Evolutionary conservation across 2,113 vertebrate genomes (phyloP), one percentile per base, ranked within the genome.

Genomic region (Neodon shergylaensis): DNA sequence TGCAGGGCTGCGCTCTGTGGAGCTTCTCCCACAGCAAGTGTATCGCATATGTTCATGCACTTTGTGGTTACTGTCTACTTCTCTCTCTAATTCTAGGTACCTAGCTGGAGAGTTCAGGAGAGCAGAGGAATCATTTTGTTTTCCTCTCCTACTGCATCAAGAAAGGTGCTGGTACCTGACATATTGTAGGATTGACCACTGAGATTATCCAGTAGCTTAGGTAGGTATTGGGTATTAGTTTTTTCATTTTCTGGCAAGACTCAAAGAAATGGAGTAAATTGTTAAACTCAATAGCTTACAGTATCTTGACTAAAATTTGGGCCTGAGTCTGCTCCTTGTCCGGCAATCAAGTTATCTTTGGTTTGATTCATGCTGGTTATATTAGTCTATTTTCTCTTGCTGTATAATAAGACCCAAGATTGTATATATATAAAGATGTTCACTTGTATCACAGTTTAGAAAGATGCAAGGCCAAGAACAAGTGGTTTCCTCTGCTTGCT

Each of bases 281-380:
- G 22, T 74, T 73, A 73, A 92, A 28, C 36, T 88, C 49, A 92
- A 61, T 0, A 49, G 36, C 5, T 78, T 79, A 68, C 44, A 79
- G 54, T 31, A 79, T 19, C 19, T 36, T 86, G 66, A 66, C 61
- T 78, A 90, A 36, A 92, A 79, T 93, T 78, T 96, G 76, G 88
- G n/a, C 28, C n/a, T 47, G 52, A 65, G 22, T 94, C 54, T 91
- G 12, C 76, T 72, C 90, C 42, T 92, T 72, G 49, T 82, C 28
- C 13, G 19, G n/a, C 58, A 84, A 21, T 12, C 42, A 90, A 33
- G 17, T 81, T 95, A 36, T 65, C 66, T 95, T 91, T 88, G 33
- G 12, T 73, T 88, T 84, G 52, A 63, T 74, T 86, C 63, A 54
- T 65, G 54, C 2, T 83, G 74, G 10, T 19, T 47, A 17, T 28